These are phyloP conservation scores for Mamestra brassicae DNA, from an alignment of 2,888 invertebrate species.

Conservation along the genomic window DNA sequence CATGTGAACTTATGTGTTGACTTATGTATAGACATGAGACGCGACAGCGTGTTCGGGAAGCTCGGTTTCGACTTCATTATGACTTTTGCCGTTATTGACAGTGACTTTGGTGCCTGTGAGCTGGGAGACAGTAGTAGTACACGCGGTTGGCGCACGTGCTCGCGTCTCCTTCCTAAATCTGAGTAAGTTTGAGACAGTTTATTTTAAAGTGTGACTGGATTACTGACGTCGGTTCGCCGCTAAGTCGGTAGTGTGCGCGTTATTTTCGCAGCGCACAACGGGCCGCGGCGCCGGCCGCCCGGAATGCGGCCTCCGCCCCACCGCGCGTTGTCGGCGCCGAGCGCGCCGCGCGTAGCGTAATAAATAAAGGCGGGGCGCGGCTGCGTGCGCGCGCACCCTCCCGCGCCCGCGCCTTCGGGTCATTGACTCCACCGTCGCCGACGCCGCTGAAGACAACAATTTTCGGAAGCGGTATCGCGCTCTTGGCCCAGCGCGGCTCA, in stretches of 20 bases:
- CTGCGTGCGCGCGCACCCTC: slow-evolving; percentile 90
- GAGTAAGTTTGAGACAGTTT: slow-evolving; percentile 87
- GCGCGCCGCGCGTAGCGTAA: slow-evolving; percentile 89
- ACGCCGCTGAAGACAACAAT: slow-evolving; percentile 83
- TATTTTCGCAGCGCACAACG: slow-evolving; percentile 85
- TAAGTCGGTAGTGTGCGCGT: slow-evolving; percentile 79
- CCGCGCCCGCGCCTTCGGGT: slow-evolving; percentile 87
- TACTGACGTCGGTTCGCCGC: slow-evolving; percentile 76
- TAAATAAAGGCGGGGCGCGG: slow-evolving; percentile 91
- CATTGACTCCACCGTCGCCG: slow-evolving; percentile 84
- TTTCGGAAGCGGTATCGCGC: slow-evolving; percentile 81
- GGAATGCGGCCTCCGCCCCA: slow-evolving; percentile 89
- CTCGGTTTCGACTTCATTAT: slow-evolving; percentile 54
- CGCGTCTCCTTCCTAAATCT: slow-evolving; percentile 74
- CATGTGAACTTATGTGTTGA: slow-evolving; percentile 88
- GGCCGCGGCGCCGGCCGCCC: slow-evolving; percentile 81
- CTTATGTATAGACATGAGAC: slow-evolving; percentile 71
- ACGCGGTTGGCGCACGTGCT: slow-evolving; percentile 86
- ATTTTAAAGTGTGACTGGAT: slow-evolving; percentile 87
- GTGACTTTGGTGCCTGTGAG: slow-evolving; percentile 84
- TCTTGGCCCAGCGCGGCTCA: slow-evolving; percentile 78
- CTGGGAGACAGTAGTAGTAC: slow-evolving; percentile 75
- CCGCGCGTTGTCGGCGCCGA: slow-evolving; percentile 84
- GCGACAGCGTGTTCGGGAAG: slow-evolving; percentile 60
- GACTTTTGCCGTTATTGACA: slow-evolving; percentile 75